These are phyloP conservation scores for Heliconius erato DNA, from an alignment of 2,888 invertebrate genomes.

Conservation along the genomic window DNA sequence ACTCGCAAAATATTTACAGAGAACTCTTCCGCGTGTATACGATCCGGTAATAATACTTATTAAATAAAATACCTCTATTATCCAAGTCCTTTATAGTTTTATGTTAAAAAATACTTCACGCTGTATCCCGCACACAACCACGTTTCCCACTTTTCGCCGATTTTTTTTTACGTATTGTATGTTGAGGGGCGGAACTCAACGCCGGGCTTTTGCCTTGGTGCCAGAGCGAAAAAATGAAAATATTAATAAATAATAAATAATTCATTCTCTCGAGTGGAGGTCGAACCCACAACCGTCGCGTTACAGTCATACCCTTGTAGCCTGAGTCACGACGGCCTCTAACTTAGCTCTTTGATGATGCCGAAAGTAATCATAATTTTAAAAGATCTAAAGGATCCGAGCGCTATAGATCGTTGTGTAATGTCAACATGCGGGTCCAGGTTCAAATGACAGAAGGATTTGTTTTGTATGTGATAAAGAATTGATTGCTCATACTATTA, in stretches of 20 bases:
- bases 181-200: too few relatives aligned
- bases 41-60: slow-evolving; percentile 23
- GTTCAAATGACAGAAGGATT: neutral
- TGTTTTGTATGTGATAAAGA: neutral
- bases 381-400: neutral
- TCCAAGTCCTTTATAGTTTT: neutral
- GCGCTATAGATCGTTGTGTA: neutral
- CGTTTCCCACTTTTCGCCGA: too few relatives aligned
- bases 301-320: too few relatives aligned
- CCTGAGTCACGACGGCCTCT: too few relatives aligned
- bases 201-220: too few relatives aligned
- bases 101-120: too few relatives aligned
- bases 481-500: neutral
- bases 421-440: neutral
- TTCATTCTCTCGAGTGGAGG: too few relatives aligned
- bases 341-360: neutral
- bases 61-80: slow-evolving; percentile 22
- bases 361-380: neutral
- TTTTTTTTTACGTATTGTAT: too few relatives aligned
- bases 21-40: slow-evolving; percentile 57
- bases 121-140: too few relatives aligned
- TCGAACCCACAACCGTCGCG: too few relatives aligned
- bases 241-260: too few relatives aligned
- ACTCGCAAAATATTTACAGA: slow-evolving; percentile 63
- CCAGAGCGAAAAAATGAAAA: too few relatives aligned